A percentile compares a stretch with the other conserved stretches of the same genome.
phyloP scores from a whole-genome alignment of 2,113 vertebrate species.

The Scomber colias region DNA sequence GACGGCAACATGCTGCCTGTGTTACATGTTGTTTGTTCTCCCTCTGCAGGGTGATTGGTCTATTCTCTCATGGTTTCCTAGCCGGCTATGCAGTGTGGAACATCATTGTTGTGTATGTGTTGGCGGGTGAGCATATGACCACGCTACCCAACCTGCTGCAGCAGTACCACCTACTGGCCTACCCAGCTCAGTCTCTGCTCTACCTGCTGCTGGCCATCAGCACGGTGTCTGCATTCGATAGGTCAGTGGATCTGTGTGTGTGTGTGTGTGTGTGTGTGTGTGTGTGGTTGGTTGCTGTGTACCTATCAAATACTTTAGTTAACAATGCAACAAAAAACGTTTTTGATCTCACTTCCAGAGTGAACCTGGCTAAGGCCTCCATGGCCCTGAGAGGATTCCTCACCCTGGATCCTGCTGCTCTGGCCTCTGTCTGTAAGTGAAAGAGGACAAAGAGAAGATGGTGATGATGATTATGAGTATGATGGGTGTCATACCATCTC shows the following conservation, averaged over 20 bases:
- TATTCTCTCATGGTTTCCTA: constrained; percentile 94
- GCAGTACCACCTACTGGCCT: constrained; percentile 92
- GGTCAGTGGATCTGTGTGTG: constrained; percentile 76
- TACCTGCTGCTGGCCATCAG: constrained; percentile 94
- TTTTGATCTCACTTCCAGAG: constrained; percentile 78
- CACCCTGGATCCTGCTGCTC: constrained; percentile 90
- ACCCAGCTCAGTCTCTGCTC: constrained; percentile 93
- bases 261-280: too few relatives aligned
- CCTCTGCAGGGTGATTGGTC: constrained; percentile 86
- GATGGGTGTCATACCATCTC: neutral
- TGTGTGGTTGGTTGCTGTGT: neutral
- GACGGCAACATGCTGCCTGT: too few relatives aligned
- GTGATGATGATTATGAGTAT: neutral
- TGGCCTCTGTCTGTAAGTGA: constrained; percentile 94
- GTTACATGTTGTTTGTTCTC: neutral
- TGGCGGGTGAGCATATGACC: constrained; percentile 90
- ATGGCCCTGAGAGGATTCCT: constrained; percentile 91
- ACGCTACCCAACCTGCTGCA: constrained; percentile 88
- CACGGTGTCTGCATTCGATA: constrained; percentile 95
- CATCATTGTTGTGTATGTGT: constrained; percentile 90
- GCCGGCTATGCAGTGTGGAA: constrained; percentile 96
- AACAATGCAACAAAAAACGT: neutral
- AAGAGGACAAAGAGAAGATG: neutral
- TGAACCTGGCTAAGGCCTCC: constrained; percentile 92
- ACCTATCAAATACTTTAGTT: too few relatives aligned